Evolutionary conservation across 2,888 invertebrate genomes (phyloP), one percentile per base, ranked within the genome.

Genomic region (Colostygia pectinataria): DNA sequence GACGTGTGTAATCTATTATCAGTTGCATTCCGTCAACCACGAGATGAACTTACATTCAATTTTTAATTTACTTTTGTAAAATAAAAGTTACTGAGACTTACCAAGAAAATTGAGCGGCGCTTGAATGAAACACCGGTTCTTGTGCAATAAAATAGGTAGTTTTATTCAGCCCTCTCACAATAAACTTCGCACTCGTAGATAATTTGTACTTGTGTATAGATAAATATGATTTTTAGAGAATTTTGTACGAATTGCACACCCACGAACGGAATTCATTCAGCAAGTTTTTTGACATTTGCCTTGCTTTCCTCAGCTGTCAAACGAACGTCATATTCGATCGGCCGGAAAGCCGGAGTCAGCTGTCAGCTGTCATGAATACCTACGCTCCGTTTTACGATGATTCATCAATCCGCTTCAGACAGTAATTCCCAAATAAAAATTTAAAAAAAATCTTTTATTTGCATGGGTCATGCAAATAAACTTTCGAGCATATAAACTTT

Each of bases 241-340:
- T 43, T 45, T 37, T 34, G 10, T 20, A 41, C 18, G 40, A 54
- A 45, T 57, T 55, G 68, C 74, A 77, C 80, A 77, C 77, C 77
- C 77, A 73, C 25, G 45, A 32, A 42, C 45, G 28, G 77, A 83
- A 80, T 76, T 66, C 64, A 63, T 1, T 66, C 63, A 64, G 61
- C 63, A 68, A 71, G 70, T 67, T 61, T 68, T 61, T 50, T 40
- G 60, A 50, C 50, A 32, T 34, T 27, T n/a, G n/a, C n/a, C n/a
- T 38, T n/a, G 7, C 2, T 33, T 33, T 4, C 29, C 9, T 40
- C 33, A 53, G 44, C 51, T 56, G 4, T 15, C 34, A 40, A 48
- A 43, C 40, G 42, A 37, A 31, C 23, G 31, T 48, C 53, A 53
- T 49, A 48, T 41, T 53, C 34, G 28, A 38, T 33, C 31, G 31